phyloP scores from a whole-genome alignment of 1,140 invertebrate genomes.

The Dolichoris vasculosae region DNA sequence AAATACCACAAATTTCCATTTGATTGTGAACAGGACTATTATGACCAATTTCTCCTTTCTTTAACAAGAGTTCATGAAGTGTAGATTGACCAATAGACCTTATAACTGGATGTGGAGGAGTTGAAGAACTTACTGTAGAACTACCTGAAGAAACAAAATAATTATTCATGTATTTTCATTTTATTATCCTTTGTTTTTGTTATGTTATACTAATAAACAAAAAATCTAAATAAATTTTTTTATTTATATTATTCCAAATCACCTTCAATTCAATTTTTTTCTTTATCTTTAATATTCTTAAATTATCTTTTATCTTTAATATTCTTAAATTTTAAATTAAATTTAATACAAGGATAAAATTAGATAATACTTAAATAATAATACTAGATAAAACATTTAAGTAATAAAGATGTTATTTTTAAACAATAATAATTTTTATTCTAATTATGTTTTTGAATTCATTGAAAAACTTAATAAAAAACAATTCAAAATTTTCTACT shows the following conservation, averaged over 20 bases:
- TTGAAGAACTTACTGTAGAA: conserved; percentile 72
- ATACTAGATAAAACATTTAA: too few species aligned
- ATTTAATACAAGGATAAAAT: not conserved
- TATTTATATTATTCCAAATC: not conserved
- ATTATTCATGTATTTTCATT: not conserved
- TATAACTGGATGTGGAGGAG: conserved; percentile 65
- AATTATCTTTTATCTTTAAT: not conserved
- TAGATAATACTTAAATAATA: too few species aligned
- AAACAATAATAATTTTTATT: too few species aligned
- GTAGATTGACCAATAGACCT: conserved; percentile 69
- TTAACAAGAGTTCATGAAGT: conserved; percentile 82
- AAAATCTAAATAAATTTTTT: not conserved
- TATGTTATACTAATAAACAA: not conserved
- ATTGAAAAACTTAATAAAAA: too few species aligned
- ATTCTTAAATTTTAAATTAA: not conserved
- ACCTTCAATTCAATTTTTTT: too few species aligned
- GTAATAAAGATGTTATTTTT: too few species aligned
- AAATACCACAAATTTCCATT: conserved; percentile 67
- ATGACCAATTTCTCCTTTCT: conserved; percentile 74
- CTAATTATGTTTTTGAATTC: too few species aligned
- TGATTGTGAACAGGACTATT: conserved; percentile 67
- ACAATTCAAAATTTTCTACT: too few species aligned
- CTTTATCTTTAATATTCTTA: too few species aligned
- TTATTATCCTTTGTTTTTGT: not conserved
- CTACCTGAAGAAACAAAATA: conserved; percentile 60